Base-by-base conservation (phyloP, 2,888 invertebrate species). In the Microdon myrmicae region DNA sequence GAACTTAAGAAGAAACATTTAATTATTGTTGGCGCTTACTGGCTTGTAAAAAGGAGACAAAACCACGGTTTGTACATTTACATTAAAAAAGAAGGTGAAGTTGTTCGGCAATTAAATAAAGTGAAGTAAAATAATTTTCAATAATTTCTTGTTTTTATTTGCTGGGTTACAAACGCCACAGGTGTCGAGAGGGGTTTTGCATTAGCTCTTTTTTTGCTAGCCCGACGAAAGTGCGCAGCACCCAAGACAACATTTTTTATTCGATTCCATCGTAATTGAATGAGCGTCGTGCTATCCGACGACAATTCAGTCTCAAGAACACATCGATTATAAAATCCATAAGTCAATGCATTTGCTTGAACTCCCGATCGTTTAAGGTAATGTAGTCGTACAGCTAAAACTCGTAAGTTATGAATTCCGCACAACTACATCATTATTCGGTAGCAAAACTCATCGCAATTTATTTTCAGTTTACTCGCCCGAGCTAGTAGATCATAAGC, bases 371-470 rank as follows among this genome's bases (percentile, higher is more conserved):
- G 86, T 77, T 94, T 96, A 23, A 93, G 85, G 73, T 92, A 90
- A 69, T 93, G 81, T 28, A 93, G 81, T 74, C 94, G 94, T 1
- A 98, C 96, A 1, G 99, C 98, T 71, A 98, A 81, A 45, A 94
- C 89, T 0, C 98, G 98, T 74, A 94, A 86, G 45, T 93, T 92
- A 76, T 96, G 93, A 67, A 92, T 88, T 3, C 97, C 96, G 81
- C 98, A 98, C 13, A 98, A 83, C 79, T 98, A 96, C 93, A 99
- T 96, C 89, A 99, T 91, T 38, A 96, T 91, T 56, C 98, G 86
- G 80, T 97, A 99, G 81, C 97, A 98, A 34, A 98, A 92, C 84
- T 97, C 96, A 82, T 97, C 97, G 73, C 92, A 92, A 23, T 91
- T 89, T 59, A 96, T 86, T 71, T 89, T 85, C 48, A 91, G 84